Evolutionary conservation across 2,113 vertebrate species (phyloP).

Genomic region (Cyphotilapia sp.): DNA sequence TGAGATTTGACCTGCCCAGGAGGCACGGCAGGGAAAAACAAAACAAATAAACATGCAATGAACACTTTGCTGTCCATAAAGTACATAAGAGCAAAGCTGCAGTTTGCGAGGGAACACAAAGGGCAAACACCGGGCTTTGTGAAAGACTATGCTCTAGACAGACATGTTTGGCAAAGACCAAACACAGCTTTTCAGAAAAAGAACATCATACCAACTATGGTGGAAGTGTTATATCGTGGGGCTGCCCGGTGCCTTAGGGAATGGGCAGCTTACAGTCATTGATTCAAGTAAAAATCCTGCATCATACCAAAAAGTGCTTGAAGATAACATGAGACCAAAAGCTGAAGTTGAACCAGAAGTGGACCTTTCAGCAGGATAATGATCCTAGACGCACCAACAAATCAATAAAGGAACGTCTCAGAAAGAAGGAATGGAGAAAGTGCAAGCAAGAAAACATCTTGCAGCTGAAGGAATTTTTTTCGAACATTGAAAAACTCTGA

Average conservation of each 20-base stretch:
- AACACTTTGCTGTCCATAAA: neutral
- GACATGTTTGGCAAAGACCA: neutral
- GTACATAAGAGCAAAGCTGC: neutral
- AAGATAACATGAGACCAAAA: neutral
- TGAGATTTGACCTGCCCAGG: neutral
- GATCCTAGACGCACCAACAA: neutral
- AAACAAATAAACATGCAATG: neutral
- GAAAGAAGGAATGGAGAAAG: neutral
- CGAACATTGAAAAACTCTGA: neutral
- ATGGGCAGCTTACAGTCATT: neutral
- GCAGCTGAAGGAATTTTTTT: neutral
- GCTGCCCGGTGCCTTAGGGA: neutral
- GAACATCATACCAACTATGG: neutral
- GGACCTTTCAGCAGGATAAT: neutral
- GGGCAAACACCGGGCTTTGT: neutral
- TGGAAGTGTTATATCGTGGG: neutral
- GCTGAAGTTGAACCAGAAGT: neutral
- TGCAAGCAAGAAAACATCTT: neutral
- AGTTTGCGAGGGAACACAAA: neutral
- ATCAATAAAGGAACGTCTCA: neutral
- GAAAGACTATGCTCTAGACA: neutral
- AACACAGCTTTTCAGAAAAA: neutral
- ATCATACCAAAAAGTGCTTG: neutral
- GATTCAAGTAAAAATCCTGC: neutral
- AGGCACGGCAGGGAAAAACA: neutral